phyloP scores from a whole-genome alignment of 2,113 vertebrate species.

The Rhinichthys klamathensis region DNA sequence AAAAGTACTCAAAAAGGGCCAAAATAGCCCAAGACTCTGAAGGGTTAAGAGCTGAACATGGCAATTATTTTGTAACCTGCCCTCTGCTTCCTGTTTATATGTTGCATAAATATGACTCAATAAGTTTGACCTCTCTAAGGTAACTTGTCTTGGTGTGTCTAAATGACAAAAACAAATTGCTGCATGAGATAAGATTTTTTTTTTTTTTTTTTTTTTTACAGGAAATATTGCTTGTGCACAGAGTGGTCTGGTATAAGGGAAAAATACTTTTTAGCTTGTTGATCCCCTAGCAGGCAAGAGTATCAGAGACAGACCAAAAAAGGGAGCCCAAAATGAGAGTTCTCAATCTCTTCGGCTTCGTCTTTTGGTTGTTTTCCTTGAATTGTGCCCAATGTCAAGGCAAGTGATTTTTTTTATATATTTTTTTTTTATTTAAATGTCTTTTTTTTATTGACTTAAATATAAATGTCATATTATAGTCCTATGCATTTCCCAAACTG shows the following conservation, averaged over 20 bases:
- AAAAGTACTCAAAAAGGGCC: too few species aligned
- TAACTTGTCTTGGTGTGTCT: not conserved
- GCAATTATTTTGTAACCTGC: not conserved
- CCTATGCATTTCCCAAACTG: constrained; percentile 52
- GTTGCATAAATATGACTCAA: not conserved
- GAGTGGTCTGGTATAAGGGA: not conserved
- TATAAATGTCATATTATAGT: not conserved
- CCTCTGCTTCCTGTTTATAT: not conserved
- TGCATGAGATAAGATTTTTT: not conserved
- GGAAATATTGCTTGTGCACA: not conserved
- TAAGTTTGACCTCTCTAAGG: not conserved
- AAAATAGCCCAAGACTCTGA: too few species aligned
- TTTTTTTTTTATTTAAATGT: not conserved
- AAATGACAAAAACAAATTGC: not conserved
- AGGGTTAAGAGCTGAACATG: not conserved
- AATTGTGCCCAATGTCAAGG: not conserved
- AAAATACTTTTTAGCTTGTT: not conserved
- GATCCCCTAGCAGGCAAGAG: constrained; percentile 7
- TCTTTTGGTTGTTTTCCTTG: not conserved
- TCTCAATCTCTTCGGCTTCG: not conserved
- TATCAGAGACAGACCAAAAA: constrained; percentile 8
- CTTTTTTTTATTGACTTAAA: too few species aligned
- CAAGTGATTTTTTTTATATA: not conserved
- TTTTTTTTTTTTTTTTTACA: not conserved
- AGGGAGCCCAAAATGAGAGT: constrained; percentile 30